These are phyloP conservation scores for Tapirus indicus DNA, from an alignment of 2,797 vertebrate species.

Conservation along the genomic window DNA sequence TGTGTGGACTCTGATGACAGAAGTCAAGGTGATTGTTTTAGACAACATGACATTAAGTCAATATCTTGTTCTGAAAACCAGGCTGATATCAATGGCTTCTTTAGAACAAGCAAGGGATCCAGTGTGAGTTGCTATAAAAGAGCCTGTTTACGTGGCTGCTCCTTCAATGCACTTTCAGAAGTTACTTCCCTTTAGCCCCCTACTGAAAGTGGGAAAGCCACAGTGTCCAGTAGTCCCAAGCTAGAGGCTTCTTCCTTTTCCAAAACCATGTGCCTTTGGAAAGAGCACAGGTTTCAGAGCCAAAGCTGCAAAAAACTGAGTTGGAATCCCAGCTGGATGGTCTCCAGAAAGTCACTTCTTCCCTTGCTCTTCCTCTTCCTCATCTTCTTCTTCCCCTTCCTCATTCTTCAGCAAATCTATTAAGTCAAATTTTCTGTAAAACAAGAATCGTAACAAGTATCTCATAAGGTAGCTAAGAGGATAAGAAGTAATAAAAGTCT, in stretches of 20 bases:
- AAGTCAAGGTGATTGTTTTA: conserved; percentile 74
- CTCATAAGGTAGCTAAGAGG: not conserved
- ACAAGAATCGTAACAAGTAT: not conserved
- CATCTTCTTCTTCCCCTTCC: no score
- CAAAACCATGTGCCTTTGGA: not conserved
- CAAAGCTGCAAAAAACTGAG: not conserved
- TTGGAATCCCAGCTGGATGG: not conserved
- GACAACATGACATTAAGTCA: conserved; percentile 58
- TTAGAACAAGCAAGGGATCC: not conserved
- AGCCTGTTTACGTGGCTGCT: not conserved
- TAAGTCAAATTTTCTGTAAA: not conserved
- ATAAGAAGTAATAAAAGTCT: not conserved
- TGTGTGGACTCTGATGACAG: conserved; percentile 77
- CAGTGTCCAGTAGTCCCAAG: not conserved
- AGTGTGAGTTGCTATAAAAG: not conserved
- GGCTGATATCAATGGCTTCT: conserved; percentile 10
- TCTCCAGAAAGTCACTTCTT: not conserved
- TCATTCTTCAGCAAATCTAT: not conserved
- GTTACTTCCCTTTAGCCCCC: not conserved
- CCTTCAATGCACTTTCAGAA: conserved; percentile 10
- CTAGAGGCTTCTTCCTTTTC: not conserved
- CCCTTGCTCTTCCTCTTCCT: not conserved
- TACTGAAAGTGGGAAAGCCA: not conserved
- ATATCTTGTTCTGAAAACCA: conserved; percentile 68
- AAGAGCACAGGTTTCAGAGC: not conserved